These are phyloP conservation scores for Caerostris darwini DNA, from an alignment of 1,140 invertebrate species.

Conservation along the genomic window DNA sequence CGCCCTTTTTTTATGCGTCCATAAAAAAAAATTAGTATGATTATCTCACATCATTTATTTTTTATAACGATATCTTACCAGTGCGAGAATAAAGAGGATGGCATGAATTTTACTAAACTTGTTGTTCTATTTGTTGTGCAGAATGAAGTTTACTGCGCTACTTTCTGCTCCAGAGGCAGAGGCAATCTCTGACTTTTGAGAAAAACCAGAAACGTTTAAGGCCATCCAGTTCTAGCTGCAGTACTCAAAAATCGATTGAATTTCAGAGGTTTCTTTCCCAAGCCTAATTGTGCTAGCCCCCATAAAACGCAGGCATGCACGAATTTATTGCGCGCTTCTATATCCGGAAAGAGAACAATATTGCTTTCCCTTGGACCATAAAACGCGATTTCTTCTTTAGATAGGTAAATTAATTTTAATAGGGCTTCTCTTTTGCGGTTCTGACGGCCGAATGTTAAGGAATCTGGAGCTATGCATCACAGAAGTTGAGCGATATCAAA, in stretches of 20 bases:
- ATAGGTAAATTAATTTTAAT: conserved; percentile 77
- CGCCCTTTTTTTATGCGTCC: no score
- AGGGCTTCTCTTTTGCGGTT: conserved; percentile 25
- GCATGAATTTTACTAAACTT: background rate
- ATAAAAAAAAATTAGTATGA: background rate
- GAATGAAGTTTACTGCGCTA: background rate
- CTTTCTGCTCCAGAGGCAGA: background rate
- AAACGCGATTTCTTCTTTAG: conserved; percentile 68
- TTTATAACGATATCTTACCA: background rate
- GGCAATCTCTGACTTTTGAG: conserved; percentile 60
- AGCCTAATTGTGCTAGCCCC: conserved; percentile 65
- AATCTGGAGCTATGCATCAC: conserved; percentile 48
- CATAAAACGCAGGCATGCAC: conserved; percentile 74
- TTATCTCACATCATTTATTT: background rate
- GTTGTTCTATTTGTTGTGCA: background rate
- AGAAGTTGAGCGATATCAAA: conserved; percentile 17
- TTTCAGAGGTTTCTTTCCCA: conserved; percentile 58
- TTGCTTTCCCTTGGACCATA: conserved; percentile 62
- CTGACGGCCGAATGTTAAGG: background rate
- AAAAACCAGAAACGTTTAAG: conserved; percentile 72
- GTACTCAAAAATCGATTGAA: conserved; percentile 66
- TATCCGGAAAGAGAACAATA: conserved; percentile 70
- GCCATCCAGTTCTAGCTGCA: background rate
- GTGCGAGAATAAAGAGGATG: background rate
- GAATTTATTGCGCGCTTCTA: conserved; percentile 66